Percentiles rank a stretch among this genome's conserved stretches.
phyloP scores from a whole-genome alignment of 2,113 vertebrate species.

The Pelmatolapia mariae region DNA sequence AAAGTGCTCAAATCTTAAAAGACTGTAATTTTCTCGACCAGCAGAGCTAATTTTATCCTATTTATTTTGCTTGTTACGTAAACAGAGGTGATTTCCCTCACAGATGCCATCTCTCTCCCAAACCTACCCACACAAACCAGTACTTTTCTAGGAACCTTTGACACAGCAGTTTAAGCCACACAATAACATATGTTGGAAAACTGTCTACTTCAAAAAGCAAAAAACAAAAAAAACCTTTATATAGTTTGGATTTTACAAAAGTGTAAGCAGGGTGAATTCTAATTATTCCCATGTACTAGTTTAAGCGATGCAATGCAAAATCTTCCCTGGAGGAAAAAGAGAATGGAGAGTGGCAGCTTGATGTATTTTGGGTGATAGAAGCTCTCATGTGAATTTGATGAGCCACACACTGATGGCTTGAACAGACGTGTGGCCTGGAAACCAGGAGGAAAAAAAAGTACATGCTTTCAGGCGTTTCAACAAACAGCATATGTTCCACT shows the following conservation, averaged over 20 bases:
- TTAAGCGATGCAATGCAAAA: constrained; percentile 25
- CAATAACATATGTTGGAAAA: constrained; percentile 3
- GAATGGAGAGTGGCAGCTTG: constrained; percentile 42
- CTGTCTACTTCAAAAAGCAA: neutral
- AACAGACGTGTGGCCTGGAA: constrained; percentile 69
- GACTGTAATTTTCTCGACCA: neutral
- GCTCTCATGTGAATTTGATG: constrained; percentile 69
- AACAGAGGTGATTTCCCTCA: constrained; percentile 4
- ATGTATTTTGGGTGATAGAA: constrained; percentile 56
- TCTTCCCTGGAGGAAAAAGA: constrained; percentile 23
- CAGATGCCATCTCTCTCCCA: neutral
- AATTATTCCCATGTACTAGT: constrained; percentile 18
- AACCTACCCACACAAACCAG: constrained; percentile 20
- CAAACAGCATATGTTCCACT: constrained; percentile 77
- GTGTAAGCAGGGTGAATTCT: neutral
- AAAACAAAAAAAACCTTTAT: neutral
- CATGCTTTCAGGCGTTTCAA: constrained; percentile 62
- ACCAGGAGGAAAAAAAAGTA: constrained; percentile 27
- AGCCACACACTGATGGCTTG: constrained; percentile 64
- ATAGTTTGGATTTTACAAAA: constrained; percentile 2
- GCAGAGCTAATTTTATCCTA: neutral
- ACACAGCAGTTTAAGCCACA: constrained; percentile 29
- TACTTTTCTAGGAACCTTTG: constrained; percentile 17
- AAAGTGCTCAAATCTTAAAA: neutral
- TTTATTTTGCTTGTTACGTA: constrained; percentile 1